Conservation (phyloP, 2,888 invertebrate genomes). For the Pyrgus malvae region DNA sequence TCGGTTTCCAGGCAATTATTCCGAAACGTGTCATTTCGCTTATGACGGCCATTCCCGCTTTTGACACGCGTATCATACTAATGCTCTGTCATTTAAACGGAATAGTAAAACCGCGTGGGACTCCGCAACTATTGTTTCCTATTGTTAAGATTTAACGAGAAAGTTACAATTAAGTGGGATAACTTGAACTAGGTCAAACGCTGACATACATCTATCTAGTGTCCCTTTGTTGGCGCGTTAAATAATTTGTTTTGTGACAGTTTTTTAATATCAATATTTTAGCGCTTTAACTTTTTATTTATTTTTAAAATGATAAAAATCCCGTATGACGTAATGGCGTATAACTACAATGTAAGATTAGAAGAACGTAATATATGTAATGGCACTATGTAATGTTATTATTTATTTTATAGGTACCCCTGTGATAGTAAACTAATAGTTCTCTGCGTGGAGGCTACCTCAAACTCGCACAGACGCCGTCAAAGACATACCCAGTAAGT, state of each 20-base stretch:
- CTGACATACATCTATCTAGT: constrained; percentile 21
- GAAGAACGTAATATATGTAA: too few species aligned
- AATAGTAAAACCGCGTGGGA: constrained; percentile 25
- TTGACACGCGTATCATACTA: constrained; percentile 19
- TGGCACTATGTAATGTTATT: background rate
- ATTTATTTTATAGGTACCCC: constrained; percentile 49
- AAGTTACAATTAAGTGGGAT: constrained; percentile 25
- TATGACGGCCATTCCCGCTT: constrained; percentile 8
- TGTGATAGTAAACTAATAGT: constrained; percentile 65
- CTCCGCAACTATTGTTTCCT: constrained; percentile 32
- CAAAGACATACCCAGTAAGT: constrained; percentile 36
- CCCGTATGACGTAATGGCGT: too few species aligned
- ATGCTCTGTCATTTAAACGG: constrained; percentile 21
- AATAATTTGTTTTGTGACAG: constrained; percentile 24
- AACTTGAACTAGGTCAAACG: constrained; percentile 24
- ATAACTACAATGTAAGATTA: too few species aligned
- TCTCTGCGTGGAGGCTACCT: constrained; percentile 57
- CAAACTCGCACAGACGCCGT: constrained; percentile 33
- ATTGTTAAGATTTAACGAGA: constrained; percentile 26
- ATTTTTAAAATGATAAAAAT: too few species aligned
- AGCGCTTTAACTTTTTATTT: too few species aligned
- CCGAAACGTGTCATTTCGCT: constrained; percentile 13
- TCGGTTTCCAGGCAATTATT: constrained; percentile 6
- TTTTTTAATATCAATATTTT: too few species aligned
- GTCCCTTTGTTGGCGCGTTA: constrained; percentile 14